Evolutionary conservation across 2,113 vertebrate species (phyloP).

Genomic region (Carassius auratus): DNA sequence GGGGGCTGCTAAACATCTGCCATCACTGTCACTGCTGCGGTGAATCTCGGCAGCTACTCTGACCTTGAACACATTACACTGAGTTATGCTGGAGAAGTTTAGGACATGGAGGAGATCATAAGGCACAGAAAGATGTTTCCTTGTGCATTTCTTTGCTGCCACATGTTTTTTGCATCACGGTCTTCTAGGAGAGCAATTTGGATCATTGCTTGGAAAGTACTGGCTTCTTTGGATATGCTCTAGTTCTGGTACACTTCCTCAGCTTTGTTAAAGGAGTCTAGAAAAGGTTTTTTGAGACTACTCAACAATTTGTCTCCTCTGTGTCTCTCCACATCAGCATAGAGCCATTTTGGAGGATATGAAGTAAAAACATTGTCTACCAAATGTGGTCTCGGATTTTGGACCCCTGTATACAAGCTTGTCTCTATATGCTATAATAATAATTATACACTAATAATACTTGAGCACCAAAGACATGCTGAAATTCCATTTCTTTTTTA

Average conservation of each 20-base stretch:
- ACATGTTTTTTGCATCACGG: conserved; percentile 13
- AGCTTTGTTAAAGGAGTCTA: neutral
- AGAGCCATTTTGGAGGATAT: no score
- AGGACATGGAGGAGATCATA: conserved; percentile 18
- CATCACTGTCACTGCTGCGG: conserved; percentile 21
- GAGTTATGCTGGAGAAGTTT: neutral
- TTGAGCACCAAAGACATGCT: neutral
- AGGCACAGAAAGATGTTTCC: neutral
- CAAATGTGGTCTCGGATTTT: neutral
- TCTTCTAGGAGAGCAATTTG: conserved; percentile 28
- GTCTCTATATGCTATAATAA: neutral
- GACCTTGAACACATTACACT: conserved; percentile 2
- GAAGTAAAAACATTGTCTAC: neutral
- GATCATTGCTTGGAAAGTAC: neutral
- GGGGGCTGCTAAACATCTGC: conserved; percentile 46
- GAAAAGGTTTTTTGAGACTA: neutral
- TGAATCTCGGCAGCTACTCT: neutral
- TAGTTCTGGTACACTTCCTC: neutral
- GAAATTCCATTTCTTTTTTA: conserved; percentile 26
- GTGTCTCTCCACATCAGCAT: no score
- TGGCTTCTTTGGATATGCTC: neutral
- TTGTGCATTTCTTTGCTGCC: conserved; percentile 10
- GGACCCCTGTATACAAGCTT: neutral
- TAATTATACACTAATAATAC: neutral
- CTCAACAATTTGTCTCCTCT: no score